Percentiles rank a stretch among this genome's conserved stretches.
Conservation (phyloP, 2,113 vertebrate species). For the Megaceryle torquata region DNA sequence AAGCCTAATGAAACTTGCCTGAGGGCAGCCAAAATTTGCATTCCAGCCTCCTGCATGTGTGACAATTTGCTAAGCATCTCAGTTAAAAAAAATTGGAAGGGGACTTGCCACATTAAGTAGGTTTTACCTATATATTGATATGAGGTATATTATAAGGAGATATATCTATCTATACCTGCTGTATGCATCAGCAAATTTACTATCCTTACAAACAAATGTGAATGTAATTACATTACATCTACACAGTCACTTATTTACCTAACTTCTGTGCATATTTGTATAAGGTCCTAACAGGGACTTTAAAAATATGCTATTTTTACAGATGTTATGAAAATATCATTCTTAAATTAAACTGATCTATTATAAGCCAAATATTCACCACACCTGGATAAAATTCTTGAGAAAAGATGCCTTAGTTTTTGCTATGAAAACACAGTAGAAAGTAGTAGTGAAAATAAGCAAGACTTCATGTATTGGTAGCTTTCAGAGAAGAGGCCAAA, state of each 20-base stretch:
- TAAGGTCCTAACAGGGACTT: neutral
- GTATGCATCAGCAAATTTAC: neutral
- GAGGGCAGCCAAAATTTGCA: conserved; percentile 32
- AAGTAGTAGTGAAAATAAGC: neutral
- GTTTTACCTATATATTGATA: neutral
- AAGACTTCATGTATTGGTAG: neutral
- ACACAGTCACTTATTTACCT: neutral
- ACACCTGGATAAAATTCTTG: neutral
- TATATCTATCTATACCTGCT: neutral
- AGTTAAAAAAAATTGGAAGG: neutral
- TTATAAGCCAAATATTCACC: neutral
- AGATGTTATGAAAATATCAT: neutral
- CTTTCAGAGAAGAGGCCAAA: neutral
- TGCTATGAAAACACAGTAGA: neutral
- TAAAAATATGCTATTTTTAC: neutral
- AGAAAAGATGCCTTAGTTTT: neutral
- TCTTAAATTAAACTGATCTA: neutral
- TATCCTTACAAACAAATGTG: neutral
- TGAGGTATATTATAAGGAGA: neutral
- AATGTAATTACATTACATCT: neutral
- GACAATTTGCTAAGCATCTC: neutral
- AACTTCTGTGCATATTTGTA: neutral
- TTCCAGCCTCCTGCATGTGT: neutral
- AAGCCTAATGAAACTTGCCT: conserved; percentile 37
- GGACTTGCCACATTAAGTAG: neutral